Conservation (phyloP, 2,888 invertebrate genomes). For the Endomychus coccineus region DNA sequence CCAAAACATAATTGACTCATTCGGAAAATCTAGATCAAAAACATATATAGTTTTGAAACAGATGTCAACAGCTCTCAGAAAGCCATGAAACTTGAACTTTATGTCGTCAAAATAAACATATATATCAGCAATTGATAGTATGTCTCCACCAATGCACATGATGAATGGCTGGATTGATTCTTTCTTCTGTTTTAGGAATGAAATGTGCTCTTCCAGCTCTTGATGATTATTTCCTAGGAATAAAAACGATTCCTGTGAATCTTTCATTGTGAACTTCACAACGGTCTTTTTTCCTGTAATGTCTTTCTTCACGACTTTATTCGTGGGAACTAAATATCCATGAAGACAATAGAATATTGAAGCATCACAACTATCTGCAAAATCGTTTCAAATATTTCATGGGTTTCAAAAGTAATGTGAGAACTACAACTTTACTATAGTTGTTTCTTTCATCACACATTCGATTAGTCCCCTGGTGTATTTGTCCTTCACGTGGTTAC, state of each 20-base stretch:
- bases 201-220: background rate
- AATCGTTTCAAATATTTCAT: background rate
- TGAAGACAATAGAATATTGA: background rate
- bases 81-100: background rate
- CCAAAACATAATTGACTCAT: no score
- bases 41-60: no score
- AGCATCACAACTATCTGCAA: conserved; percentile 1
- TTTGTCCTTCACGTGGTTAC: background rate
- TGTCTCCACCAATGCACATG: background rate
- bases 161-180: conserved; percentile 1
- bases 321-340: background rate
- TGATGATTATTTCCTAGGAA: background rate
- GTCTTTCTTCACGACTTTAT: background rate
- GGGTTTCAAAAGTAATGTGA: no score
- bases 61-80: background rate
- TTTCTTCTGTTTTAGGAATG: background rate
- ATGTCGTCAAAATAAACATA: conserved; percentile 1
- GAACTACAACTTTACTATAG: no score
- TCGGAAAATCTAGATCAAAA: no score
- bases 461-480: no score
- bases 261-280: background rate
- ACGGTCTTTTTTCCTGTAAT: background rate
- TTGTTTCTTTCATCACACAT: no score
- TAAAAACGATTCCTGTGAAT: conserved; percentile 1
- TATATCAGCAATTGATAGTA: no score